Evolutionary conservation across 2,113 vertebrate species (phyloP).

Genomic region (Grammomys dolichurus): DNA sequence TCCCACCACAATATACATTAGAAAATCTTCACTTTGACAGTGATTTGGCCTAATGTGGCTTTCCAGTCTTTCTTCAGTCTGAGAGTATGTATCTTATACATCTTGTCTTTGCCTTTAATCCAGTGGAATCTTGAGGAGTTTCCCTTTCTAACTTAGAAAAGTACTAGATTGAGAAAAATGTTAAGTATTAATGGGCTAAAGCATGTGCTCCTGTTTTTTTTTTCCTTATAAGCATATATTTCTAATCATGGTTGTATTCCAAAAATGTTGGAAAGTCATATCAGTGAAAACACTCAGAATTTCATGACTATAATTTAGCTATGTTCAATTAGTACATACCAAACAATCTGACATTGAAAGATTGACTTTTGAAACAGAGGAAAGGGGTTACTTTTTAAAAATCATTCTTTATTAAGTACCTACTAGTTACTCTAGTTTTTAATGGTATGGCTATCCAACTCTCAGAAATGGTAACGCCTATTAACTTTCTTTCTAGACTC

Average conservation of each 20-base stretch:
- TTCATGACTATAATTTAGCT: neutral
- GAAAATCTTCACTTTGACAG: slow-evolving; percentile 18
- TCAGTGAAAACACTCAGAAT: slow-evolving; percentile 18
- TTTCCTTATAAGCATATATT: neutral
- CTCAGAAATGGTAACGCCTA: slow-evolving; percentile 60
- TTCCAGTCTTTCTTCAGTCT: neutral
- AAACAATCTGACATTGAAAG: slow-evolving; percentile 39
- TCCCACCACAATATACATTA: neutral
- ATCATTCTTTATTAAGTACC: neutral
- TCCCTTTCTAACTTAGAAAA: neutral
- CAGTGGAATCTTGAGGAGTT: neutral
- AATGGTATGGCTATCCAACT: neutral
- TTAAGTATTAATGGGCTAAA: neutral
- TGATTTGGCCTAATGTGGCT: neutral
- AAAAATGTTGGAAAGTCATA: slow-evolving; percentile 27
- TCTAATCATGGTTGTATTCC: slow-evolving; percentile 28
- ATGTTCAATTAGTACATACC: neutral
- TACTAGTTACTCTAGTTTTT: slow-evolving; percentile 49
- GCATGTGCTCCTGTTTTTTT: neutral
- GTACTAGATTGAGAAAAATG: neutral
- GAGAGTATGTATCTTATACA: neutral
- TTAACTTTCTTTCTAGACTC: slow-evolving; percentile 89
- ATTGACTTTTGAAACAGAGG: neutral
- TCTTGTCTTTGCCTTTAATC: neutral
- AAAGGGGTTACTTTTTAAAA: slow-evolving; percentile 55